Conservation (phyloP, 1,140 invertebrate species). For the Schlechtendalia chinensis region DNA sequence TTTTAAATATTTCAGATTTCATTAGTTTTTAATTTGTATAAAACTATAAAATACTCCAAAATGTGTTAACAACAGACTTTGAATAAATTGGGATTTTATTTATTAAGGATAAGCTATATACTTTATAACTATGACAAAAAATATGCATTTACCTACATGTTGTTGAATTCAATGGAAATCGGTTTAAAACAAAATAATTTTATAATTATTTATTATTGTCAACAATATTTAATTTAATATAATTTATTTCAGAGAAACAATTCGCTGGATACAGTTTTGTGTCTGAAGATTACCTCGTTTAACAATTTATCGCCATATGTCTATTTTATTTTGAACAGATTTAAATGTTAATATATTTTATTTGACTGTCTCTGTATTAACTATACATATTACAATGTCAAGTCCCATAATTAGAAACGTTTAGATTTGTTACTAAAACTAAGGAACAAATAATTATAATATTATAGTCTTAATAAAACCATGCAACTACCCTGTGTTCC, state of each 20-base stretch:
- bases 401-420: background rate
- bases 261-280: slow-evolving; percentile 62
- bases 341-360: background rate
- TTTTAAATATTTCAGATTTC: too few species aligned
- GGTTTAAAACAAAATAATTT: background rate
- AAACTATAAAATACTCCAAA: background rate
- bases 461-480: slow-evolving; percentile 36
- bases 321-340: background rate
- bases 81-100: background rate
- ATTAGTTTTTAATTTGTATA: background rate
- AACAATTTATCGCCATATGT: background rate
- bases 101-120: background rate
- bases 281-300: slow-evolving; percentile 53
- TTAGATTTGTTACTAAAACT: slow-evolving; percentile 3
- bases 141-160: background rate
- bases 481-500: slow-evolving; percentile 34
- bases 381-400: background rate
- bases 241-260: slow-evolving; percentile 60
- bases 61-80: background rate
- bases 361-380: background rate
- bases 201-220: background rate
- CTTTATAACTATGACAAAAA: background rate
- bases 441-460: background rate
- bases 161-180: background rate
- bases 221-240: background rate